Conservation (phyloP, 2,888 invertebrate species). For the Xestia sexstrigata region DNA sequence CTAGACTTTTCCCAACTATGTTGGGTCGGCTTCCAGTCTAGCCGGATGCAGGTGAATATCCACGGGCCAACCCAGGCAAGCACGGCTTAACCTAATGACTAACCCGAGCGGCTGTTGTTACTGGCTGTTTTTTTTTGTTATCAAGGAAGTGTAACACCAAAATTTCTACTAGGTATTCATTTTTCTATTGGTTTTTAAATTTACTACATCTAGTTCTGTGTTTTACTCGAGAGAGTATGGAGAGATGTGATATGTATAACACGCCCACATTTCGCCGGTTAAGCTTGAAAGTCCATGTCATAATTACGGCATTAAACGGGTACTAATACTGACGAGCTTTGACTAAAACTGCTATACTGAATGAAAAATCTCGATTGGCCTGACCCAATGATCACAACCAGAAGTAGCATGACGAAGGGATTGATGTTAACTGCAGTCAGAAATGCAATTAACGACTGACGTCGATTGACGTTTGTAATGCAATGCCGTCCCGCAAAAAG, state of each 20-base stretch:
- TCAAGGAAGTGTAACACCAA: too few species aligned
- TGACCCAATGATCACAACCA: not conserved
- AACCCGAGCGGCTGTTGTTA: too few species aligned
- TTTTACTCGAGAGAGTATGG: not conserved
- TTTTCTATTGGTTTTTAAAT: not conserved
- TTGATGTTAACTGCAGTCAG: not conserved
- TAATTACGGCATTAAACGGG: not conserved
- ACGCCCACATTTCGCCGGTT: not conserved
- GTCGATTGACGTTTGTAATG: slow-evolving; percentile 2
- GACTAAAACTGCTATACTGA: slow-evolving; percentile 1
- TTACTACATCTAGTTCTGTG: too few species aligned
- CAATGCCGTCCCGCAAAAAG: not conserved
- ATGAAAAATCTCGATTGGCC: not conserved
- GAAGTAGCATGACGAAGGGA: not conserved
- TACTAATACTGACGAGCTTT: not conserved
- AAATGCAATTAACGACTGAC: not conserved
- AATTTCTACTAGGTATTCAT: not conserved
- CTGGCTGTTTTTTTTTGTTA: too few species aligned
- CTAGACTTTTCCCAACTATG: too few species aligned
- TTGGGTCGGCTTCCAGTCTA: too few species aligned
- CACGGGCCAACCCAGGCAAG: too few species aligned
- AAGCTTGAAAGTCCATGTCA: too few species aligned
- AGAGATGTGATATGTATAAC: too few species aligned
- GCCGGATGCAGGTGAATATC: too few species aligned
- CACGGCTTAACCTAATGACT: too few species aligned